Evolutionary conservation across 1,140 invertebrate species (phyloP).

Genomic region (Bombus breviceps): DNA sequence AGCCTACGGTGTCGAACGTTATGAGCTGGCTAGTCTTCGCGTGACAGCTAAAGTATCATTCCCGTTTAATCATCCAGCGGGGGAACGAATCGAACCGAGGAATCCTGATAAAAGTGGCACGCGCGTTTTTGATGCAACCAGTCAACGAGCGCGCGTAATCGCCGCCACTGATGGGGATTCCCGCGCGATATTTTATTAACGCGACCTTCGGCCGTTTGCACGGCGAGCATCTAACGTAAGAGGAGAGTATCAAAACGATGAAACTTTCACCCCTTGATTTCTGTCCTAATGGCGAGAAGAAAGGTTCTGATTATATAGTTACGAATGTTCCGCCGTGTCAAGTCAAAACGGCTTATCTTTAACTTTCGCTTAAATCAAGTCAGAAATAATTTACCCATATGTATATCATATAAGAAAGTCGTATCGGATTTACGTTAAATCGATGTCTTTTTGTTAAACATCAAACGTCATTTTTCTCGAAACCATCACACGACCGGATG

Average conservation of each 20-base stretch:
- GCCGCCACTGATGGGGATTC: not conserved
- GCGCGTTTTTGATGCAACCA: not conserved
- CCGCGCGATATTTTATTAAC: conserved; percentile 17
- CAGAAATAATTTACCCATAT: no score
- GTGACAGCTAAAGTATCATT: conserved; percentile 4
- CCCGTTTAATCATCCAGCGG: not conserved
- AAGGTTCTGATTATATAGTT: no score
- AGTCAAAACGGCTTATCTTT: no score
- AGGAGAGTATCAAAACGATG: not conserved
- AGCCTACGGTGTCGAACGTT: not conserved
- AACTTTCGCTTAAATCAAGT: no score
- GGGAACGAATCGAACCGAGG: not conserved
- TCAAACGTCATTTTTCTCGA: no score
- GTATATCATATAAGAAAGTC: no score
- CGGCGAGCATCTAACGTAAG: not conserved
- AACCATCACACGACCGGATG: no score
- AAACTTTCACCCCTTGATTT: not conserved
- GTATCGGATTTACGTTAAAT: no score
- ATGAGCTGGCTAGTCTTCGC: not conserved
- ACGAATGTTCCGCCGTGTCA: no score
- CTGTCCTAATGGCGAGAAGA: not conserved
- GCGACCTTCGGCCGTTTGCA: not conserved
- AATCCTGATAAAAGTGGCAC: not conserved
- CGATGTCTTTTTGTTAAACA: no score
- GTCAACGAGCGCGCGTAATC: conserved; percentile 5